Evolutionary conservation across 2,113 vertebrate species (phyloP), one percentile per base, ranked within the genome.

Genomic region (Solenodon paradoxus): DNA sequence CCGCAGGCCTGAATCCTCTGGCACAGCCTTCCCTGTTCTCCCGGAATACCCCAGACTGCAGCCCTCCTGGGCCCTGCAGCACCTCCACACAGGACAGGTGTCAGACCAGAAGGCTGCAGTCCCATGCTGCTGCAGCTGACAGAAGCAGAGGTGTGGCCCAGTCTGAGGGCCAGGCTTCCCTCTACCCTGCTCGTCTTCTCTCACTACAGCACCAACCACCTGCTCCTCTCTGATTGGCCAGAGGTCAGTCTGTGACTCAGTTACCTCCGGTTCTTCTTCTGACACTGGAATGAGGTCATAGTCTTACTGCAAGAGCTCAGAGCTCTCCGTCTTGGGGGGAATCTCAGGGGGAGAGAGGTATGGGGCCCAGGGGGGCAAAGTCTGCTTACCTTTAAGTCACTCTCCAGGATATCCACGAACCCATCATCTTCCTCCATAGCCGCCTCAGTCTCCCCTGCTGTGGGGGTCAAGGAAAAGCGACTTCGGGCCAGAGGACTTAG

Each of bases 401-500:
- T 96, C 92, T 99, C 99, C n/a, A 99, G 97, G 19, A 98, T 98
- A 1, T 99, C 99, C 93, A 99, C 98, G 88, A 99, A 99, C 38
- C 99, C 99, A 45, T 99, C 99, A 0, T 99, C 99, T 0, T 99
- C 98, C 4, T 98, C 98, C 1, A 98, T 92, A 5, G 96, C 80
- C 22, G 51, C 69, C 51, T 80, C 71, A 19, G 98, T n/a, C n/a
- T n/a, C n/a, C n/a, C n/a, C n/a, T n/a, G n/a, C n/a, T n/a, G n/a
- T 97, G 15, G 97, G 97, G 32, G 98, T 98, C 35, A 98, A 93
- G 32, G 99, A 98, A 20, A 98, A 98, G 4, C 92, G 96, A 40
- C 98, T 95, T 26, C 97, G 97, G 45, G 97, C 94, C 22, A 98
- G 4, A 1, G 99, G 99, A 95, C 99, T 99, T 88, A 97, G 95